Evolutionary conservation across 53 echinoderm and acorn worm genomes (phyloP).

Genomic region (Antedon mediterranea): DNA sequence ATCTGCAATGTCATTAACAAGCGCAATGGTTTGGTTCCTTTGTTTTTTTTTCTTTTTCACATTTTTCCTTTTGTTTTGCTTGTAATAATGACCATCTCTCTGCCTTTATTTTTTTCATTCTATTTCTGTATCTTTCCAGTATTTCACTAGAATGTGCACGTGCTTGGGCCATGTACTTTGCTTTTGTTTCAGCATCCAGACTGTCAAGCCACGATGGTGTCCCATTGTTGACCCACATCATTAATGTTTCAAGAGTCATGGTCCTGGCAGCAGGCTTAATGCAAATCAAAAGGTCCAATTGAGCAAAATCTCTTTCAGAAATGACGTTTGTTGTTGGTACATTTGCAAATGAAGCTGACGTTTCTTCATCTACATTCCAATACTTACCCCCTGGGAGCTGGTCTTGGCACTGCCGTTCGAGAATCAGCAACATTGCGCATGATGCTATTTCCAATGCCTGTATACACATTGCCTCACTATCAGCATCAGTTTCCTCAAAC

Average conservation of each 20-base stretch:
- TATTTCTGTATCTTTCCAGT: neutral
- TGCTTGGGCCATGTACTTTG: slow-evolving; percentile 7
- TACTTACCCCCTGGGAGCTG: slow-evolving; percentile 23
- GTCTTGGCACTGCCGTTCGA: slow-evolving; percentile 4
- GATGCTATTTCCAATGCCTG: slow-evolving; percentile 3
- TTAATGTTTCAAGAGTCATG: neutral
- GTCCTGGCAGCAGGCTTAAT: slow-evolving; percentile 3
- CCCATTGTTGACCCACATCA: slow-evolving; percentile 14
- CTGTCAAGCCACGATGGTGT: slow-evolving; percentile 10
- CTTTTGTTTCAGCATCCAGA: slow-evolving; percentile 3
- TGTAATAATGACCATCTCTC: neutral
- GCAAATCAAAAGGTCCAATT: neutral
- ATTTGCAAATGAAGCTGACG: neutral
- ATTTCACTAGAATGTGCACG: slow-evolving; percentile 2
- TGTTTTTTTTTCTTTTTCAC: neutral
- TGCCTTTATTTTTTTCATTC: slow-evolving; percentile 4
- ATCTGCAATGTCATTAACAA: neutral
- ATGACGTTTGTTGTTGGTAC: slow-evolving; percentile 1
- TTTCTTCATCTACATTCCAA: slow-evolving; percentile 19
- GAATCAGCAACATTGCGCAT: slow-evolving; percentile 9
- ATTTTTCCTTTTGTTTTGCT: neutral
- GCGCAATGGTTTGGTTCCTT: neutral
- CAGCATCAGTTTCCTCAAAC: neutral
- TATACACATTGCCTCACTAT: neutral
- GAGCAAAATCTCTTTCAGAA: slow-evolving; percentile 2